phyloP scores from a whole-genome alignment of 2,888 invertebrate species.

The Drosophila paucipuncta region DNA sequence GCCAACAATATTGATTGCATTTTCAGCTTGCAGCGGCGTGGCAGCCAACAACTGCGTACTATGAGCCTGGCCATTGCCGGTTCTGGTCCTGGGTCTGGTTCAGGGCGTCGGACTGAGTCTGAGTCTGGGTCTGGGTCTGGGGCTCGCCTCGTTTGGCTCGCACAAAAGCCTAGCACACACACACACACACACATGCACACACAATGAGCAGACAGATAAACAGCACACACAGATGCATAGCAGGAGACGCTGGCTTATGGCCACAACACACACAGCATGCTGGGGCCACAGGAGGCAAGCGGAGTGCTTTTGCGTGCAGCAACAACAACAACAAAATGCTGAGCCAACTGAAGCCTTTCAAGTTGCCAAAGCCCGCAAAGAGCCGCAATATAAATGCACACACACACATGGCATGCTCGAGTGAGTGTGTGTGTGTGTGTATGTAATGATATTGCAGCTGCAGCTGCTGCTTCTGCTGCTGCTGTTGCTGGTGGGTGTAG shows the following conservation, averaged over 20 bases:
- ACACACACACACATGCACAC: constrained; percentile 34
- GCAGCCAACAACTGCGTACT: constrained; percentile 39
- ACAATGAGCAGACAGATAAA: constrained; percentile 56
- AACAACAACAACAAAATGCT: constrained; percentile 52
- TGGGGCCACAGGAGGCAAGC: constrained; percentile 26
- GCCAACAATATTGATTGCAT: constrained; percentile 81
- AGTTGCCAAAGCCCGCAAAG: constrained; percentile 76
- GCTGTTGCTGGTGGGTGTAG: constrained; percentile 33
- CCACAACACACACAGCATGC: constrained; percentile 33
- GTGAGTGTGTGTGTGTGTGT: constrained; percentile 13
- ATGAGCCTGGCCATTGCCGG: constrained; percentile 31
- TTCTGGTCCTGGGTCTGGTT: constrained; percentile 28
- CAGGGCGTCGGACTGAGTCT: constrained; percentile 12
- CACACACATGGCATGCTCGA: not conserved
- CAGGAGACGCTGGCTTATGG: constrained; percentile 42
- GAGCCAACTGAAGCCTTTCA: constrained; percentile 77
- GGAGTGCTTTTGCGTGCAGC: constrained; percentile 3
- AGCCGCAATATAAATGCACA: constrained; percentile 36
- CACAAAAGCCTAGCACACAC: constrained; percentile 78
- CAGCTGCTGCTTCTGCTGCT: constrained; percentile 14
- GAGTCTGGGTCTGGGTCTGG: constrained; percentile 19
- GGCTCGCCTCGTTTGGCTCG: constrained; percentile 75
- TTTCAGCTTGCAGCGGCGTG: constrained; percentile 67
- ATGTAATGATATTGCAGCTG: constrained; percentile 43
- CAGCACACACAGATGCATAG: constrained; percentile 43